phyloP scores from a whole-genome alignment of 2,797 vertebrate genomes.

The Galago senegalensis region DNA sequence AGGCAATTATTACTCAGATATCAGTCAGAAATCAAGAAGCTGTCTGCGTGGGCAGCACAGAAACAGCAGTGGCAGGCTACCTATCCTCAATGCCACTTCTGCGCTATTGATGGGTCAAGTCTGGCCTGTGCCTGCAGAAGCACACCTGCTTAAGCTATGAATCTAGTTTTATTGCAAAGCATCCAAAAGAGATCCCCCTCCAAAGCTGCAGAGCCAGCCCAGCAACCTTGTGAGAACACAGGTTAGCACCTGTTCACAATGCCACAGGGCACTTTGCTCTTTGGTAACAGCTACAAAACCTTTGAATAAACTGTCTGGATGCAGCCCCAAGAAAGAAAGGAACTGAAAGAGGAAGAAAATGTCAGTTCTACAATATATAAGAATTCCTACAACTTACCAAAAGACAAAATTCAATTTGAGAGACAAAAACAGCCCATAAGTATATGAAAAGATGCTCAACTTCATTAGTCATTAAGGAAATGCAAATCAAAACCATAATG shows the following conservation, averaged over 20 bases:
- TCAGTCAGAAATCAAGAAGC: neutral
- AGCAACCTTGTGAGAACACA: neutral
- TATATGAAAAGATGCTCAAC: neutral
- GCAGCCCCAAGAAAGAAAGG: neutral
- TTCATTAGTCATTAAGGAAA: neutral
- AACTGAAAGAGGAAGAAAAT: neutral
- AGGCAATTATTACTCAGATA: constrained; percentile 28
- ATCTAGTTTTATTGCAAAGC: neutral
- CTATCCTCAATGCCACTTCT: neutral
- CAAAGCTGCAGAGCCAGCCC: neutral
- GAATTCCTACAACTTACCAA: neutral
- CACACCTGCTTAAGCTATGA: neutral
- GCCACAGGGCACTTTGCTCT: neutral
- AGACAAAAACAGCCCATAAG: neutral
- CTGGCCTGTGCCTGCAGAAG: neutral
- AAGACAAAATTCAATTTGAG: neutral
- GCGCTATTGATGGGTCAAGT: neutral
- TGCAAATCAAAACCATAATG: neutral
- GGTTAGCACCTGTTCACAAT: neutral
- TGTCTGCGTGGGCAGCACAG: neutral
- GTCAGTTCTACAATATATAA: neutral
- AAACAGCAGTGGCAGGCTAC: neutral
- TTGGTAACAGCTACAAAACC: neutral
- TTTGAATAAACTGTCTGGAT: neutral
- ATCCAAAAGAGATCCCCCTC: neutral